Percentiles rank a stretch among this genome's conserved stretches.
Conservation (phyloP, 2,888 invertebrate genomes). For the Melieria picta region DNA sequence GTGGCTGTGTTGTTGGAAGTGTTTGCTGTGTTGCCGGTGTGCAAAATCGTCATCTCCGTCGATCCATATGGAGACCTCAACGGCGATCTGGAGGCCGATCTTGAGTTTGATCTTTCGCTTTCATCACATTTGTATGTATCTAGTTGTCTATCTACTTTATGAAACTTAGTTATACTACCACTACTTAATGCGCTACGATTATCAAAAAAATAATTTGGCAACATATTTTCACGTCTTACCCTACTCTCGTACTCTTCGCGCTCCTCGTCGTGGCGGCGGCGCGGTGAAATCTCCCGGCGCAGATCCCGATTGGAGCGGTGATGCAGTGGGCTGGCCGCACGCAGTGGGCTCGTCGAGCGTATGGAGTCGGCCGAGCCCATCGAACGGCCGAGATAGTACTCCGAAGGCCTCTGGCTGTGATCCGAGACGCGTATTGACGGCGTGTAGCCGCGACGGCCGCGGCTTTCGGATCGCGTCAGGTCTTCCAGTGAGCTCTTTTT, state of each 20-base stretch:
- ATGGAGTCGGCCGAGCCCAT: conserved; percentile 58
- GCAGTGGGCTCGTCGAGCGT: conserved; percentile 53
- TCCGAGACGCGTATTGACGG: conserved; percentile 57
- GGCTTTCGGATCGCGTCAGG: conserved; percentile 53
- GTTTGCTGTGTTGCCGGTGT: conserved; percentile 31
- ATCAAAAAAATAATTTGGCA: conserved; percentile 62
- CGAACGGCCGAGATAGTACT: conserved; percentile 48
- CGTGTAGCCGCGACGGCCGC: conserved; percentile 49
- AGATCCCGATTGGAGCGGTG: conserved; percentile 58
- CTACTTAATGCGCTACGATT: conserved; percentile 59
- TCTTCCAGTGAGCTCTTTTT: conserved; percentile 59
- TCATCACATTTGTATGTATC: conserved; percentile 57
- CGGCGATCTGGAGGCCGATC: conserved; percentile 57
- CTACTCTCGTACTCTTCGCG: conserved; percentile 65
- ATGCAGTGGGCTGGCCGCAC: conserved; percentile 54
- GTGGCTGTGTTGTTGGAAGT: conserved; percentile 38
- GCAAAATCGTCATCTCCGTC: conserved; percentile 42
- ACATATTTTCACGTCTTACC: conserved; percentile 64
- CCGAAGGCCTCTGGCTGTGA: conserved; percentile 45
- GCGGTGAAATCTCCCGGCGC: conserved; percentile 61
- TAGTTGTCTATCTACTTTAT: conserved; percentile 66
- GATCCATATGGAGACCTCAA: conserved; percentile 56
- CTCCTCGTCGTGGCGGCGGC: conserved; percentile 58
- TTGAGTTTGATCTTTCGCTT: conserved; percentile 48
- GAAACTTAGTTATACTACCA: conserved; percentile 64